phyloP scores from a whole-genome alignment of 1,140 invertebrate species.

The Drosophila nebulosa region DNA sequence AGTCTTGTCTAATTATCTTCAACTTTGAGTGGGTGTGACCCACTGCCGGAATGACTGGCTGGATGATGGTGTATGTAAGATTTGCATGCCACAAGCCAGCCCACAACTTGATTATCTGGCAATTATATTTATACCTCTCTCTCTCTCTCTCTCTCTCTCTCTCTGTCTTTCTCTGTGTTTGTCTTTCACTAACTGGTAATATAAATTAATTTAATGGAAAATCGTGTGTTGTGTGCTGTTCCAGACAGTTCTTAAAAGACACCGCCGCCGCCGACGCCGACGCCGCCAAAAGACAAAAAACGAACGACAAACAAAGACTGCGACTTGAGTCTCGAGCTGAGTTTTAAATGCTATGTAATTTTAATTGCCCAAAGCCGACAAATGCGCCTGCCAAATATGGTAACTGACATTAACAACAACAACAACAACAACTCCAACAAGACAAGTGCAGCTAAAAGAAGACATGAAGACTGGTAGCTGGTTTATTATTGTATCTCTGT shows the following conservation, averaged over 20 bases:
- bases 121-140: slow-evolving; percentile 61
- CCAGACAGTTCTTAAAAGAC: slow-evolving; percentile 54
- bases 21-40: slow-evolving; percentile 51
- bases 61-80: neutral
- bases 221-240: slow-evolving; percentile 50
- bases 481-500: neutral
- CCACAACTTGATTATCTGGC: slow-evolving; percentile 59
- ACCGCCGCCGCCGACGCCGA: slow-evolving; percentile 13
- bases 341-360: slow-evolving; percentile 73
- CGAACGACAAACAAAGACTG: slow-evolving; percentile 54
- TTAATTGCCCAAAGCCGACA: slow-evolving; percentile 66
- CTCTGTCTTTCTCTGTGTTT: slow-evolving; percentile 3
- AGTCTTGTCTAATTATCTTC: slow-evolving; percentile 57
- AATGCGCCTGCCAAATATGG: slow-evolving; percentile 65
- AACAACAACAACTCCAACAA: slow-evolving; percentile 2
- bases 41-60: slow-evolving; percentile 19
- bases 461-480: slow-evolving; percentile 4
- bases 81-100: slow-evolving; percentile 3
- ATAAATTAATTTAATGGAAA: slow-evolving; percentile 78
- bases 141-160: neutral
- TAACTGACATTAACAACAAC: slow-evolving; percentile 42
- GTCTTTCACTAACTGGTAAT: slow-evolving; percentile 19
- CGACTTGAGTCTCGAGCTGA: slow-evolving; percentile 23
- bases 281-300: slow-evolving; percentile 5
- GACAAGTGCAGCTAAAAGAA: neutral